Percentiles rank a stretch among this genome's conserved stretches.
Evolutionary conservation across 1,140 invertebrate genomes (phyloP).

Genomic region (Habropoda laboriosa): DNA sequence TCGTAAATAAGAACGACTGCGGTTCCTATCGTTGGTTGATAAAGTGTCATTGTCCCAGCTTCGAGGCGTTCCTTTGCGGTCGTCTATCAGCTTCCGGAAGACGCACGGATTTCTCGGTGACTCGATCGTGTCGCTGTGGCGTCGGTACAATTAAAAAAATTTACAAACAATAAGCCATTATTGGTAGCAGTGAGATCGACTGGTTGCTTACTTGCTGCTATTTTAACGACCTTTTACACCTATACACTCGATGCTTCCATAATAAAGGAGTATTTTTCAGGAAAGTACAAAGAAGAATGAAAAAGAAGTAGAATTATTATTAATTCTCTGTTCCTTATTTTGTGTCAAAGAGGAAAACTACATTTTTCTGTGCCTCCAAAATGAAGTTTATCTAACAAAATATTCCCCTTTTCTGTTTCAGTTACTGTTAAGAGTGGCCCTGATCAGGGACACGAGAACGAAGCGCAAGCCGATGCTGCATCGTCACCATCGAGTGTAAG

Average conservation of each 20-base stretch:
- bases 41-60: conserved; percentile 69
- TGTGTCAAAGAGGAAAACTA: too few species aligned
- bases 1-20: conserved; percentile 58
- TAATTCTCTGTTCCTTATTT: neutral
- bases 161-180: conserved; percentile 36
- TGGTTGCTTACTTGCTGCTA: too few species aligned
- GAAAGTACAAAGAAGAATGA: too few species aligned
- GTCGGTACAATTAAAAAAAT: conserved; percentile 24
- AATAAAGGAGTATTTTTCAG: too few species aligned
- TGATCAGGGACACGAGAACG: conserved; percentile 68
- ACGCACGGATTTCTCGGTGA: conserved; percentile 60
- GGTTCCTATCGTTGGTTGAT: conserved; percentile 68
- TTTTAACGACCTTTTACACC: neutral
- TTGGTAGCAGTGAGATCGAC: neutral
- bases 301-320: neutral
- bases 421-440: conserved; percentile 67
- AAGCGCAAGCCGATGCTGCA: conserved; percentile 71
- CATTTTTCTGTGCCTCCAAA: neutral
- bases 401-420: conserved; percentile 43
- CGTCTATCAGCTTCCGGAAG: conserved; percentile 70
- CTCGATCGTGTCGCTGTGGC: conserved; percentile 25
- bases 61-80: conserved; percentile 65
- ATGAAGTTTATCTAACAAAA: neutral
- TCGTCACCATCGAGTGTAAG: conserved; percentile 68
- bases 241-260: too few species aligned